Percentiles rank a stretch among this genome's conserved stretches.
These are phyloP conservation scores for Theonella swinhoei DNA, from an alignment of 37 sponge, comb jelly and placozoan genomes.

Conservation along the genomic window DNA sequence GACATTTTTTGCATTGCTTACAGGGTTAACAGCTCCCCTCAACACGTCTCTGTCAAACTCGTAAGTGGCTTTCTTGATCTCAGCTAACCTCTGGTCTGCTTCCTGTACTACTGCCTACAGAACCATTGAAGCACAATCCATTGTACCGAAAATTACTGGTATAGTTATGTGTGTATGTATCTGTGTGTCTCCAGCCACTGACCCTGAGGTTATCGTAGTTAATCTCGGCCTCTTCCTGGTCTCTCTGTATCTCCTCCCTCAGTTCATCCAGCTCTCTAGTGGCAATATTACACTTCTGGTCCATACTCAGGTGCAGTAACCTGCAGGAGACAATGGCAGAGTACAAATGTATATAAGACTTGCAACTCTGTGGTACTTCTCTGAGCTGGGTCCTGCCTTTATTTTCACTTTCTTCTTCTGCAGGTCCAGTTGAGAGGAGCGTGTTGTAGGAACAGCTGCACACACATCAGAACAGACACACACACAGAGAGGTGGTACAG, in stretches of 20 bases:
- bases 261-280: constrained; percentile 92
- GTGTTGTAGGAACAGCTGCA: constrained; percentile 12
- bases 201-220: constrained; percentile 80
- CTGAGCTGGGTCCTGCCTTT: constrained; percentile 10
- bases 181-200: neutral
- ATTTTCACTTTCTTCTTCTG: constrained; percentile 46
- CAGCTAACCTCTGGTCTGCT: constrained; percentile 73
- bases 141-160: neutral
- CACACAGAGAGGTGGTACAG: neutral
- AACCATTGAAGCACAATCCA: neutral
- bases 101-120: constrained; percentile 85
- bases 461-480: neutral
- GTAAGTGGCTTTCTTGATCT: constrained; percentile 86
- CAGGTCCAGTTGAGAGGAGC: constrained; percentile 36
- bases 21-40: constrained; percentile 82
- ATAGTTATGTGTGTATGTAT: neutral
- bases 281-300: constrained; percentile 99
- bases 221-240: constrained; percentile 77
- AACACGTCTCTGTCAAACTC: constrained; percentile 95
- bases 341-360: neutral
- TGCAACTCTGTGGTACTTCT: constrained; percentile 12
- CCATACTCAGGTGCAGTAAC: constrained; percentile 80
- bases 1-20: no score
- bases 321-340: constrained; percentile 15
- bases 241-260: constrained; percentile 81